Evolutionary conservation across 2,888 invertebrate genomes (phyloP).

Genomic region (Adineta ricciae): DNA sequence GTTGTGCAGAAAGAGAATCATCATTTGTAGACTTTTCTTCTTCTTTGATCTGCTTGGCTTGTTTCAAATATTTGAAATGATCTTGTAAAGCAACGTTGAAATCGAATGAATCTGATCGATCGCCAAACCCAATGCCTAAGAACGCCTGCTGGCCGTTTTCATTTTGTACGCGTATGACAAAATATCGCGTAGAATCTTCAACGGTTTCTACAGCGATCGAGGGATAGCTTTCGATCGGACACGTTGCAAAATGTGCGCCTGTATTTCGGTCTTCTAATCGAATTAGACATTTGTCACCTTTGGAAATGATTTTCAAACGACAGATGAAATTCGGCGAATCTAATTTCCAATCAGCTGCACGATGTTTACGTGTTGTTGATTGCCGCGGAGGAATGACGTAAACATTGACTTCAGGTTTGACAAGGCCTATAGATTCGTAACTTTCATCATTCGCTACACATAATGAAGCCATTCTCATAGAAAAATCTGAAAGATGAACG

Average conservation of each 20-base stretch:
- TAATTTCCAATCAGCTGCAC: constrained; percentile 97
- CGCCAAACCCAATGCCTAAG: constrained; percentile 91
- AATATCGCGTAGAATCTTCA: constrained; percentile 90
- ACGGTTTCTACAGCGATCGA: constrained; percentile 87
- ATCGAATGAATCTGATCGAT: constrained; percentile 95
- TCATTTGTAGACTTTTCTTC: background rate
- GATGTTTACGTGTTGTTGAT: constrained; percentile 58
- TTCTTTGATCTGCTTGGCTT: background rate
- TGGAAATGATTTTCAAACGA: constrained; percentile 77
- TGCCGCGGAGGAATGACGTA: constrained; percentile 92
- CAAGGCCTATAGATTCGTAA: constrained; percentile 66
- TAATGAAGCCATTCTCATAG: background rate
- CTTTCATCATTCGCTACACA: constrained; percentile 35
- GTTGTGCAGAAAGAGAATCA: constrained; percentile 42
- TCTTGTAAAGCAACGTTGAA: constrained; percentile 94
- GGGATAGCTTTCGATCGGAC: constrained; percentile 91
- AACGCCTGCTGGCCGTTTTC: constrained; percentile 77
- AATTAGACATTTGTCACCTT: constrained; percentile 72
- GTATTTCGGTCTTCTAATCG: constrained; percentile 87
- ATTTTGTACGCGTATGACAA: constrained; percentile 85
- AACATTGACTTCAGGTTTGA: constrained; percentile 95
- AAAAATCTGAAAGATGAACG: background rate
- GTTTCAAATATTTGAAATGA: constrained; percentile 66
- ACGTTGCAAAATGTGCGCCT: constrained; percentile 77
- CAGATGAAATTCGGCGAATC: constrained; percentile 97